Percentiles rank a stretch among this genome's conserved stretches.
Evolutionary conservation across 2,888 invertebrate species (phyloP).

Genomic region (Fragum whitleyi): DNA sequence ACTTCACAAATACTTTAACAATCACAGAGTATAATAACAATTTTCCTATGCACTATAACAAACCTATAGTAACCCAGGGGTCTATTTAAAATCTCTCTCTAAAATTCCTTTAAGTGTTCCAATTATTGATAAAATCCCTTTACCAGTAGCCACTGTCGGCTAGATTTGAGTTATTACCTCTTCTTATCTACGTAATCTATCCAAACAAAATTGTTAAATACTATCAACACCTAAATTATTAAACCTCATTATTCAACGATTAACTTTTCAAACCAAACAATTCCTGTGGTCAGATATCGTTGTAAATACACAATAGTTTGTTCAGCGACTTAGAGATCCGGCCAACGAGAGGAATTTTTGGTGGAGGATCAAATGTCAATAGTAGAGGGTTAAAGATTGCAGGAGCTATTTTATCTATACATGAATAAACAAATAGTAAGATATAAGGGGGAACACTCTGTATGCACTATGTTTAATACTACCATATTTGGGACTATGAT

Average conservation of each 20-base stretch:
- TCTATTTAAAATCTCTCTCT: not conserved
- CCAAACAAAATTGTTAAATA: conserved; percentile 14
- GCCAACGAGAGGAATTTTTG: not conserved
- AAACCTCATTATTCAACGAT: conserved; percentile 15
- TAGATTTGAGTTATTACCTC: not conserved
- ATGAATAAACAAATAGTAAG: conserved; percentile 41
- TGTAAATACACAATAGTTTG: conserved; percentile 4
- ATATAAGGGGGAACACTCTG: conserved; percentile 47
- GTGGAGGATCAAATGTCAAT: conserved; percentile 9
- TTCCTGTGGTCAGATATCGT: conserved; percentile 23
- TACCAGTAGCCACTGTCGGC: not conserved
- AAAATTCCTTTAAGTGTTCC: not conserved
- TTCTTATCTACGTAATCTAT: conserved; percentile 2
- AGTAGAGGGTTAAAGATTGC: conserved; percentile 3
- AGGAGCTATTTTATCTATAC: conserved; percentile 22
- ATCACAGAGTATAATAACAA: not conserved
- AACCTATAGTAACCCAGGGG: not conserved
- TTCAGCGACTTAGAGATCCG: conserved; percentile 16
- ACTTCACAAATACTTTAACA: not conserved
- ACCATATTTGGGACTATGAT: no score
- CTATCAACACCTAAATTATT: conserved; percentile 4
- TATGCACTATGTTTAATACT: no score
- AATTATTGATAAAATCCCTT: not conserved
- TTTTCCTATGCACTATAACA: not conserved
- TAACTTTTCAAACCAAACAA: conserved; percentile 14